phyloP scores from a whole-genome alignment of 92 coral and sea anemone genomes.

The Heteractis magnifica region DNA sequence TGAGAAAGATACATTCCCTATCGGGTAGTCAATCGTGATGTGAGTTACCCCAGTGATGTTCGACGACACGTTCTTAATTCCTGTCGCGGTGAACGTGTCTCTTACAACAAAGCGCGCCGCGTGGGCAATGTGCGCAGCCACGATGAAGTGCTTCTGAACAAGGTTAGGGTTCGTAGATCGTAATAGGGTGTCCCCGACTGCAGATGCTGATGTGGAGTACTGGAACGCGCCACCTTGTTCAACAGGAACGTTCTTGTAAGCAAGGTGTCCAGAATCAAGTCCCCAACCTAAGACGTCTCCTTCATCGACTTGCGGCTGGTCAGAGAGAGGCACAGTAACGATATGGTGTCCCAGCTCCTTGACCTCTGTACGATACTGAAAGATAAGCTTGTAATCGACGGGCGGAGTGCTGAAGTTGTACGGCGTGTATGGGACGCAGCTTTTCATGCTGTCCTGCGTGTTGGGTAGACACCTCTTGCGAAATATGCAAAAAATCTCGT shows the following conservation, averaged over 20 bases:
- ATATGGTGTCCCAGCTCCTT: conserved; percentile 72
- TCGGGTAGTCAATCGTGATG: conserved; percentile 69
- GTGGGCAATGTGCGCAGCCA: conserved; percentile 80
- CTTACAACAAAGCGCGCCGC: conserved; percentile 70
- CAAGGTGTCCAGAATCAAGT: conserved; percentile 71
- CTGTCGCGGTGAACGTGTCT: conserved; percentile 61
- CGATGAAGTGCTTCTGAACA: conserved; percentile 58
- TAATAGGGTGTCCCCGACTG: conserved; percentile 58
- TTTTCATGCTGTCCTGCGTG: conserved; percentile 48
- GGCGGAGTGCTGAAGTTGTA: conserved; percentile 59
- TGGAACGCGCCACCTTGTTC: conserved; percentile 54
- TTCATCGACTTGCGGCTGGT: conserved; percentile 47
- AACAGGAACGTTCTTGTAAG: conserved; percentile 41
- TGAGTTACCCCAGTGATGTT: conserved; percentile 52
- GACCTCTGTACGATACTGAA: conserved; percentile 51
- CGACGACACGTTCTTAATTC: conserved; percentile 64
- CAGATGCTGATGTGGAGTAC: conserved; percentile 46
- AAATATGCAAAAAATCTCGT: conserved; percentile 56
- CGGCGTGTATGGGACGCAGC: conserved; percentile 46
- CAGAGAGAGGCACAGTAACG: conserved; percentile 34
- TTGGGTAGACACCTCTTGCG: conserved; percentile 61
- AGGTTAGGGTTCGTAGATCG: conserved; percentile 45
- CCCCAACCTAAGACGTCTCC: conserved; percentile 85
- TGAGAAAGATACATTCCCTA: conserved; percentile 51
- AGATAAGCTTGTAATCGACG: conserved; percentile 70